phyloP scores from a whole-genome alignment of 2,888 invertebrate genomes.

The Leptopilina drosophilae region DNA sequence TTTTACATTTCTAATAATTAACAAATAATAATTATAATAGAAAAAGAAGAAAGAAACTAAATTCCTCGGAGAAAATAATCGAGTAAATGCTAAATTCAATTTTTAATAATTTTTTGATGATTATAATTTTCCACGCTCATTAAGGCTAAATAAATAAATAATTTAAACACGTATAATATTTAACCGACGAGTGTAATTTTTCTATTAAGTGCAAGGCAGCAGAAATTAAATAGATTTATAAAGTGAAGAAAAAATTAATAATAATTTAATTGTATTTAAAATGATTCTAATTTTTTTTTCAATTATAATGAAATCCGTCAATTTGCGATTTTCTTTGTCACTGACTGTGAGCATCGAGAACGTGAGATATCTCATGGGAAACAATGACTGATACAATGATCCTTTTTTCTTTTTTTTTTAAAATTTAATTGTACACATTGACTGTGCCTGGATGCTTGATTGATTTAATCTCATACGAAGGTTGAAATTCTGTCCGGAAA shows the following conservation, averaged over 20 bases:
- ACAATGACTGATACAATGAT: slow-evolving; percentile 34
- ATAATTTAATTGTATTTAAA: neutral
- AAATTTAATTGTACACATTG: slow-evolving; percentile 23
- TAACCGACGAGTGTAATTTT: too few relatives aligned
- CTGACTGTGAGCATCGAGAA: slow-evolving; percentile 25
- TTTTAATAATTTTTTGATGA: too few relatives aligned
- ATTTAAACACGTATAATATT: too few relatives aligned
- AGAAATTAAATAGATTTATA: neutral
- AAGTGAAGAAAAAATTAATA: too few relatives aligned
- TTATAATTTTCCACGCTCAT: too few relatives aligned
- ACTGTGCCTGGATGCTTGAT: slow-evolving; percentile 18
- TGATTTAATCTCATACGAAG: slow-evolving; percentile 32
- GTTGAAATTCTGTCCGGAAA: slow-evolving; percentile 26
- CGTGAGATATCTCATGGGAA: slow-evolving; percentile 38
- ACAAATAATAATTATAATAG: too few relatives aligned
- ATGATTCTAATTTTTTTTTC: neutral
- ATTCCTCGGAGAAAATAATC: too few relatives aligned
- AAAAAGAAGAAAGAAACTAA: too few relatives aligned
- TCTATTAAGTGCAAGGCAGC: too few relatives aligned
- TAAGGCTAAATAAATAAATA: too few relatives aligned
- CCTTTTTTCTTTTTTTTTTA: slow-evolving; percentile 9
- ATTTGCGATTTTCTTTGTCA: slow-evolving; percentile 33
- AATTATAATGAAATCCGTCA: slow-evolving; percentile 2
- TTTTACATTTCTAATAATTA: too few relatives aligned
- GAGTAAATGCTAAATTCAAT: too few relatives aligned